These are phyloP conservation scores for Daktulosphaira vitifoliae DNA, from an alignment of 1,140 invertebrate species.

Conservation along the genomic window DNA sequence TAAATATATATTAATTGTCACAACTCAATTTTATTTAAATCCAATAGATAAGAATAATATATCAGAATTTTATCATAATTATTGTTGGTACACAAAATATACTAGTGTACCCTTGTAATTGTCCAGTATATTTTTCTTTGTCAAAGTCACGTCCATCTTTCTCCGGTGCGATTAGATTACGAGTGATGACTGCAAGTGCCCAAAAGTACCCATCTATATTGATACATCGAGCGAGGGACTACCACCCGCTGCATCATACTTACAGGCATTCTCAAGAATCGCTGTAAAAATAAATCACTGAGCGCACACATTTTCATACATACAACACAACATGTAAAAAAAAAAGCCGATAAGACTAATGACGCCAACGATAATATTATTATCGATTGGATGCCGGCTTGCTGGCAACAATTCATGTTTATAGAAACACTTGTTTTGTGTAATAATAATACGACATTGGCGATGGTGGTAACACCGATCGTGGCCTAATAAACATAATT, in stretches of 20 bases:
- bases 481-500: too few species aligned
- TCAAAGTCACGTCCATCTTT: constrained; percentile 20
- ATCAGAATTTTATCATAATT: too few species aligned
- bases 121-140: constrained; percentile 26
- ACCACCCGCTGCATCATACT: not conserved
- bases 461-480: not conserved
- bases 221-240: not conserved
- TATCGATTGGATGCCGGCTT: constrained; percentile 13
- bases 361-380: constrained; percentile 34
- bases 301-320: not conserved
- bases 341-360: constrained; percentile 27
- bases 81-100: too few species aligned
- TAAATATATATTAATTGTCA: too few species aligned
- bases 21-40: too few species aligned
- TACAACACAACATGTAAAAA: not conserved
- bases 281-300: constrained; percentile 28
- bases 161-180: constrained; percentile 16
- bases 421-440: constrained; percentile 1
- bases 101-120: too few species aligned
- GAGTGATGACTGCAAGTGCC: not conserved
- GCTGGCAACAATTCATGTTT: constrained; percentile 29
- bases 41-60: too few species aligned
- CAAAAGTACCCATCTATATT: not conserved
- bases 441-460: constrained; percentile 10
- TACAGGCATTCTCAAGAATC: constrained; percentile 12